phyloP scores from a whole-genome alignment of 2,888 invertebrate genomes.

The Hypolimnas misippus region DNA sequence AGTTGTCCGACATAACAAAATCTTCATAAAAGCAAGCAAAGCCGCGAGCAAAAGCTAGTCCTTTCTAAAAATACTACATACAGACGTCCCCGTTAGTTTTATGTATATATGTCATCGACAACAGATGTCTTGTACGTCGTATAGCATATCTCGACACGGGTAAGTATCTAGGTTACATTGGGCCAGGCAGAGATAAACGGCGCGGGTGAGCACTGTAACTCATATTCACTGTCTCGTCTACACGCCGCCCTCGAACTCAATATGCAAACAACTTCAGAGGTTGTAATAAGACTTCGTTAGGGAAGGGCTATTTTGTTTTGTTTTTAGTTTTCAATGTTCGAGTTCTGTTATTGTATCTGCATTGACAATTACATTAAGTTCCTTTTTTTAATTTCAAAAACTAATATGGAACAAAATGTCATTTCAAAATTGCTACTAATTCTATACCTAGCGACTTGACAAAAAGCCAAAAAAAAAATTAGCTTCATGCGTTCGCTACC shows the following conservation, averaged over 20 bases:
- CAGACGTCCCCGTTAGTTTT: not conserved
- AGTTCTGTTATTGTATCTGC: not conserved
- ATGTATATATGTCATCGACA: constrained; percentile 1
- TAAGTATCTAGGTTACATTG: constrained; percentile 47
- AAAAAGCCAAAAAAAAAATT: no score
- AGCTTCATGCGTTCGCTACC: no score
- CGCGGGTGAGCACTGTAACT: constrained; percentile 49
- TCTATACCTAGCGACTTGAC: no score
- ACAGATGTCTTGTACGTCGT: constrained; percentile 36
- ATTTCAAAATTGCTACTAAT: no score
- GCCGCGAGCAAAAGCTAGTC: not conserved
- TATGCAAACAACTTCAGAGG: constrained; percentile 38
- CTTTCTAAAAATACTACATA: constrained; percentile 5
- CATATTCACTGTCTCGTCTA: constrained; percentile 51
- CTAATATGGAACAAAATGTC: no score
- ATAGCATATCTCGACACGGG: constrained; percentile 37
- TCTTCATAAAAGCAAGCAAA: not conserved
- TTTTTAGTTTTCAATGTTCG: not conserved
- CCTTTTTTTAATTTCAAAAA: no score
- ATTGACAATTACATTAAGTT: no score
- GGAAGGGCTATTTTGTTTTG: not conserved
- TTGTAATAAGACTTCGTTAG: constrained; percentile 25
- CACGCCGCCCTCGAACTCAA: constrained; percentile 46
- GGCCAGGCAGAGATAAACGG: constrained; percentile 48
- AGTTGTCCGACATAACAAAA: not conserved